Conservation (phyloP, 2,797 vertebrate genomes). For the Poliocrania exsul region DNA sequence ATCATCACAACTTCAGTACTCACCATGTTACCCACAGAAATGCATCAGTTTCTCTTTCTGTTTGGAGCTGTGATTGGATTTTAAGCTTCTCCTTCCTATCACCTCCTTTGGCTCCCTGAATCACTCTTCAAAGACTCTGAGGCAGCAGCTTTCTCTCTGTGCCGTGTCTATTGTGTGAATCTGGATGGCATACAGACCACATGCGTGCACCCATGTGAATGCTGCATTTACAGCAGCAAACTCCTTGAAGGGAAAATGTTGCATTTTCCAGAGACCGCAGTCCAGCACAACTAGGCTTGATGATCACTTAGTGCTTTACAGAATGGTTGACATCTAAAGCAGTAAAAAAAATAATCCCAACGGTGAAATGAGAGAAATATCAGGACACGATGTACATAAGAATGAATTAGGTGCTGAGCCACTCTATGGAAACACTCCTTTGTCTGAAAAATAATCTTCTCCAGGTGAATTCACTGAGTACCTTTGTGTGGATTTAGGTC, state of each 20-base stretch:
- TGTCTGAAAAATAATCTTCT: background rate
- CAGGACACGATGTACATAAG: background rate
- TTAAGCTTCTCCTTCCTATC: background rate
- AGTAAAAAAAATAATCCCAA: background rate
- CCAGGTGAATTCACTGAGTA: background rate
- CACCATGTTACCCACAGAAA: background rate
- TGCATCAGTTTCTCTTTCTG: background rate
- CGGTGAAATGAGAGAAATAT: background rate
- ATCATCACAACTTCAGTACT: background rate
- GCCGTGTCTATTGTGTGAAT: background rate
- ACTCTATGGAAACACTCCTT: background rate
- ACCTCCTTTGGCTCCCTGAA: background rate
- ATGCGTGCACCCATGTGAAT: rapidly evolving
- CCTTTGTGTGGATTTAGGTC: background rate
- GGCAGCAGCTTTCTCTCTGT: background rate
- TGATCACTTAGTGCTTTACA: background rate
- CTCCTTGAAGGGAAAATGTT: background rate
- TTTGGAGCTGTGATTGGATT: background rate
- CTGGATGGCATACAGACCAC: background rate
- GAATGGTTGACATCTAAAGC: background rate
- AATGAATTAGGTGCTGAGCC: background rate
- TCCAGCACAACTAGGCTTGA: background rate
- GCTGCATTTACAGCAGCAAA: background rate
- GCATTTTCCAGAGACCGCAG: background rate
- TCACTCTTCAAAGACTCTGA: background rate